Evolutionary conservation across 1,140 invertebrate species (phyloP).

Genomic region (Drosophila tsacasi): DNA sequence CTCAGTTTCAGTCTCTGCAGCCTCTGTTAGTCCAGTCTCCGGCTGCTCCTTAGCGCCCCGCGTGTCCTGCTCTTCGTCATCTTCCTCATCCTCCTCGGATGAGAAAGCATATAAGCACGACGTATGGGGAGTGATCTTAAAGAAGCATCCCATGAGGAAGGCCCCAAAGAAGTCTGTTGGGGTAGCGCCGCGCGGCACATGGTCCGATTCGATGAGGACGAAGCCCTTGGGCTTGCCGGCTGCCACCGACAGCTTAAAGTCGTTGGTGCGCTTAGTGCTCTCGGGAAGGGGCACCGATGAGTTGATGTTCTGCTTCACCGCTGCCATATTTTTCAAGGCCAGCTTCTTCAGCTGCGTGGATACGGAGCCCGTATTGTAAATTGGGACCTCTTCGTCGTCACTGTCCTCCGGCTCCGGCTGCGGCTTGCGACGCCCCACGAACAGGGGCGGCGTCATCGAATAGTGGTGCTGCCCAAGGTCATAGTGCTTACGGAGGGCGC

Average conservation of each 20-base stretch:
- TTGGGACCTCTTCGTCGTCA: not conserved
- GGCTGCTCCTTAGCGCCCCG: not conserved
- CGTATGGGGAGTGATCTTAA: not conserved
- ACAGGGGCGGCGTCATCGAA: slow-evolving; percentile 31
- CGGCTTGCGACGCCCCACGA: slow-evolving; percentile 29
- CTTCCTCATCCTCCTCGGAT: not conserved
- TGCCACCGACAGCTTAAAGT: not conserved
- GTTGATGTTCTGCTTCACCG: not conserved
- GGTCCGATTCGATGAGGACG: slow-evolving; percentile 3
- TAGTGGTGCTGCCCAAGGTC: slow-evolving; percentile 1
- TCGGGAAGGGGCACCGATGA: not conserved
- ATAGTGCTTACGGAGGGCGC: not conserved
- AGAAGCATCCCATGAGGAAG: slow-evolving; percentile 6
- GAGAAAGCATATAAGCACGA: not conserved
- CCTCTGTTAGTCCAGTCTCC: not conserved
- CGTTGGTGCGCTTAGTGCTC: not conserved
- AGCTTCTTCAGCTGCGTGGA: not conserved
- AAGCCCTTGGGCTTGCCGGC: slow-evolving; percentile 2
- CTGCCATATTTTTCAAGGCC: not conserved
- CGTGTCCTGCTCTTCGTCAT: not conserved
- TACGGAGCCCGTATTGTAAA: not conserved
- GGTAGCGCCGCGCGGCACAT: slow-evolving; percentile 5
- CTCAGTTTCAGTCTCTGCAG: not conserved
- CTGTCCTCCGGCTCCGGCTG: not conserved
- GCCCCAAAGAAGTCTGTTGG: not conserved